Percentiles rank a stretch among this genome's conserved stretches.
Conservation (phyloP, 2,888 invertebrate genomes). For the Mechanitis messenoides region DNA sequence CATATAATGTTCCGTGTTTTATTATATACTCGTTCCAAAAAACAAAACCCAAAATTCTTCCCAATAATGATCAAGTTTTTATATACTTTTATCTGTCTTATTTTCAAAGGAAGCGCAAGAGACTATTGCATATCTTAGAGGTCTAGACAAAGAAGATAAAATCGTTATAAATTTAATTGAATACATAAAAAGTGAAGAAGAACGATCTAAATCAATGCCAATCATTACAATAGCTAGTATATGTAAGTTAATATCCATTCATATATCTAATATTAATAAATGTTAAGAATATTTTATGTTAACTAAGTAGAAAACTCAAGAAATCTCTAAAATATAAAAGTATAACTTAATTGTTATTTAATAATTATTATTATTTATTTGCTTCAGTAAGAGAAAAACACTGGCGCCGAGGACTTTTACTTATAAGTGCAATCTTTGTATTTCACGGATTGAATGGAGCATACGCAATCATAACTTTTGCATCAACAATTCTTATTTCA, state of each 20-base stretch:
- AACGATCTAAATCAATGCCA: slow-evolving; percentile 44
- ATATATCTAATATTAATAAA: no score
- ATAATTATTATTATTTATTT: not conserved
- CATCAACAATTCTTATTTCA: slow-evolving; percentile 45
- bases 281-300: no score
- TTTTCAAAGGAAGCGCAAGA: slow-evolving; percentile 47
- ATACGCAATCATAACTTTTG: slow-evolving; percentile 49
- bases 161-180: slow-evolving; percentile 46
- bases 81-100: not conserved
- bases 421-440: slow-evolving; percentile 38
- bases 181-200: slow-evolving; percentile 46
- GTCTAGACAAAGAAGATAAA: slow-evolving; percentile 44
- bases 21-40: no score
- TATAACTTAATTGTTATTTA: not conserved
- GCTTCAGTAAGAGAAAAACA: slow-evolving; percentile 46
- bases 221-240: slow-evolving; percentile 43
- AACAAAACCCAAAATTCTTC: no score
- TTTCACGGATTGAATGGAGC: slow-evolving; percentile 47
- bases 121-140: slow-evolving; percentile 50
- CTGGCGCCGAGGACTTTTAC: slow-evolving; percentile 45
- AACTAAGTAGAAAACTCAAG: no score
- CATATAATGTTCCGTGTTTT: no score
- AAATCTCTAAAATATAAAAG: no score
- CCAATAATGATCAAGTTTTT: no score
- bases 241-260: slow-evolving; percentile 39